Percentiles rank a stretch among this genome's conserved stretches.
phyloP scores from a whole-genome alignment of 37 sponge, comb jelly and placozoan genomes.

The Ianthella basta region DNA sequence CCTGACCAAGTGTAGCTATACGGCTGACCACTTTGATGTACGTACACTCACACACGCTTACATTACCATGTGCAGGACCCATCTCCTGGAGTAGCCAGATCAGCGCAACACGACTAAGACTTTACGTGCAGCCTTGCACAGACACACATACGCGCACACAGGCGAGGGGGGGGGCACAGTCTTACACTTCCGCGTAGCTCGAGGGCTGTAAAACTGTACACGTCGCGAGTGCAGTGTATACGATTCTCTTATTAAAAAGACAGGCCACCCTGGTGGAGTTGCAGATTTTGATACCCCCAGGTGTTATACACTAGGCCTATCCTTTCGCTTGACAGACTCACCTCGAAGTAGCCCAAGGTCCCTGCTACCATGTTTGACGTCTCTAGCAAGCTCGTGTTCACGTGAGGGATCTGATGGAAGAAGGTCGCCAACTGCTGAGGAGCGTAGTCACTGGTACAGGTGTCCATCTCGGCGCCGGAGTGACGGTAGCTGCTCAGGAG shows the following conservation, averaged over 20 bases:
- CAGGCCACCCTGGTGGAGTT: neutral
- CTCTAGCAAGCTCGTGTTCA: slow-evolving; percentile 8
- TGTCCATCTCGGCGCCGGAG: neutral
- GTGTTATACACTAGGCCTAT: no score
- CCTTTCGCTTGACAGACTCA: neutral
- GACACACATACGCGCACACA: slow-evolving; percentile 5
- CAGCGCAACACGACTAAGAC: no score
- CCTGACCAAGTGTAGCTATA: neutral
- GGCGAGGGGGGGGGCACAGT: neutral
- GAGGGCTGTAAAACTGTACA: neutral
- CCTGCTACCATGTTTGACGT: neutral
- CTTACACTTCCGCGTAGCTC: neutral
- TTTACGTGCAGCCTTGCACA: slow-evolving; percentile 19
- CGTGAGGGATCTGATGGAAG: slow-evolving; percentile 18
- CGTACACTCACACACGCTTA: slow-evolving; percentile 29
- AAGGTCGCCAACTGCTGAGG: neutral
- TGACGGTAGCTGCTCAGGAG: no score
- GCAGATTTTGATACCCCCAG: no score
- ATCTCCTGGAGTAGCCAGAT: neutral
- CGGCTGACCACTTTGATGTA: neutral
- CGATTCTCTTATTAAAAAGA: neutral
- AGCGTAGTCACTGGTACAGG: neutral
- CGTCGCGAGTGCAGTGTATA: neutral
- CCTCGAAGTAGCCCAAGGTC: slow-evolving; percentile 15
- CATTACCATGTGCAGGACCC: neutral